A percentile compares a stretch with the other conserved stretches of the same genome.
phyloP scores from a whole-genome alignment of 2,113 vertebrate species.

The Ahaetulla prasina region DNA sequence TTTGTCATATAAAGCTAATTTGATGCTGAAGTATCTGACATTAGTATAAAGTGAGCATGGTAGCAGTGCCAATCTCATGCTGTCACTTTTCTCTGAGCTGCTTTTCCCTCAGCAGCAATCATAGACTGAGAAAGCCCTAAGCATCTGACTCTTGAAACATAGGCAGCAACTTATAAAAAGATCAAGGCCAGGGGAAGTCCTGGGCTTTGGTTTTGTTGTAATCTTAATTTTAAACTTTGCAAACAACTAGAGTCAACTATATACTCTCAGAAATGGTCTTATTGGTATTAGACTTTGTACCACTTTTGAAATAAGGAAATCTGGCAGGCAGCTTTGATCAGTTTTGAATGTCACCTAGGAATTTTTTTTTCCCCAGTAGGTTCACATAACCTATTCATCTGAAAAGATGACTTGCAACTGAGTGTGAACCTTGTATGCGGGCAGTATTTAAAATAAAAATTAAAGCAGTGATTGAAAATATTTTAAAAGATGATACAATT shows the following conservation, averaged over 20 bases:
- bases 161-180: background rate
- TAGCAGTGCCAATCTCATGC: background rate
- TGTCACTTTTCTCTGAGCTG: background rate
- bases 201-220: background rate
- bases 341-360: conserved; percentile 1
- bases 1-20: background rate
- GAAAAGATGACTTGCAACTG: conserved; percentile 36
- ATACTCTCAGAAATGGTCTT: conserved; percentile 17
- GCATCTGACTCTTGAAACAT: background rate
- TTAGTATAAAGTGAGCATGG: background rate
- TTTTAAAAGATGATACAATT: conserved; percentile 20
- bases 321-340: conserved; percentile 22
- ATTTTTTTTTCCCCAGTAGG: conserved; percentile 11
- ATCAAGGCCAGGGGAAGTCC: background rate
- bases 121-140: background rate
- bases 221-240: conserved; percentile 28
- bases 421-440: conserved; percentile 11
- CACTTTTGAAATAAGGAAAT: conserved; percentile 32
- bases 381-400: conserved; percentile 24
- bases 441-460: conserved; percentile 32
- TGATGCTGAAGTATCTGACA: background rate
- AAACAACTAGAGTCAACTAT: conserved; percentile 26
- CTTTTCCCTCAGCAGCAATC: background rate
- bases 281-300: conserved; percentile 6
- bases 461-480: conserved; percentile 30